These are phyloP conservation scores for Theretra japonica DNA, from an alignment of 2,888 invertebrate species.

Conservation along the genomic window DNA sequence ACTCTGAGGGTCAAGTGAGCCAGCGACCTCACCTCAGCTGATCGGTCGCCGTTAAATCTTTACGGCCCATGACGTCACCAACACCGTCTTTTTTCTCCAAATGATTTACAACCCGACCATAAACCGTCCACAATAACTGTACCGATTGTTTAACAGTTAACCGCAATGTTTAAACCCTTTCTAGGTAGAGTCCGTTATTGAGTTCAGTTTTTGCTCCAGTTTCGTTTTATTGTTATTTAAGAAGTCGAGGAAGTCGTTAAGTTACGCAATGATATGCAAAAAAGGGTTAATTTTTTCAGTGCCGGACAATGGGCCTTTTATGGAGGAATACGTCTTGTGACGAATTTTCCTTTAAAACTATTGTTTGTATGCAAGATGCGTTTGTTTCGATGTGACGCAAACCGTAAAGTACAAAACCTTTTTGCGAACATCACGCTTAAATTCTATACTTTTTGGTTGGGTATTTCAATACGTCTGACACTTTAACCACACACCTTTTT, in stretches of 20 bases:
- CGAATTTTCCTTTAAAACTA: constrained; percentile 53
- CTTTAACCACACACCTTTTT: not conserved
- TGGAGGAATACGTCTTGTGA: constrained; percentile 44
- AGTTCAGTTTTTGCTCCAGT: constrained; percentile 78
- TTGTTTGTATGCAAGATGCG: constrained; percentile 60
- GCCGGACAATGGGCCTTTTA: constrained; percentile 56
- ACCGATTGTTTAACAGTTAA: constrained; percentile 82
- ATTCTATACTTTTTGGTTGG: constrained; percentile 1
- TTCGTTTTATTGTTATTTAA: constrained; percentile 62
- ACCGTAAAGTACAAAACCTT: constrained; percentile 49
- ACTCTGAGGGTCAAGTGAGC: constrained; percentile 46
- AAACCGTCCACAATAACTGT: constrained; percentile 81
- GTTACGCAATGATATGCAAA: constrained; percentile 80
- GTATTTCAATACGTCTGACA: not conserved
- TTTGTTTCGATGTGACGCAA: constrained; percentile 42
- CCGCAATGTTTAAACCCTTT: constrained; percentile 83
- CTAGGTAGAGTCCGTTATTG: constrained; percentile 74
- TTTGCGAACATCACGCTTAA: not conserved
- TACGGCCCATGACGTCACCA: constrained; percentile 78
- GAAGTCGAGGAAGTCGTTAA: constrained; percentile 66
- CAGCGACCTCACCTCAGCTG: constrained; percentile 77
- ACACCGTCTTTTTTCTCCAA: constrained; percentile 61
- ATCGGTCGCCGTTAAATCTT: constrained; percentile 77
- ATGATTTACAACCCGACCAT: constrained; percentile 79
- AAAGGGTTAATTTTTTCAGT: constrained; percentile 61